Evolutionary conservation across 2,113 vertebrate genomes (phyloP).

Genomic region (Aix galericulata): DNA sequence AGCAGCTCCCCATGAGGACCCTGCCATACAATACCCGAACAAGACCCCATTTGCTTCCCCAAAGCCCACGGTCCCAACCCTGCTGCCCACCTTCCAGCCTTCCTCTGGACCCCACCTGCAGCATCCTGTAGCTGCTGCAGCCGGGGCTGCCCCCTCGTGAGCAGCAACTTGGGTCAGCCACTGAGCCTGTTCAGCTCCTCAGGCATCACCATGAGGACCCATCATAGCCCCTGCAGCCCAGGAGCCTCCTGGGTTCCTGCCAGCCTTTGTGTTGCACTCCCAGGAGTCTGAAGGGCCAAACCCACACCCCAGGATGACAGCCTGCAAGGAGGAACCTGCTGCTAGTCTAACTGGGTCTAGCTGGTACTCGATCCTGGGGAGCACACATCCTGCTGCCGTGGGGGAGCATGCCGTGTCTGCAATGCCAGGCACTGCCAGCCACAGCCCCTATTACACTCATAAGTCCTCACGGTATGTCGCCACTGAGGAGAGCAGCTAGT

Average conservation of each 20-base stretch:
- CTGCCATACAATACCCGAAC: background rate
- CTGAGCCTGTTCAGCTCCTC: background rate
- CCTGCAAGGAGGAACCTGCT: background rate
- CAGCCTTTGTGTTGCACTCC: background rate
- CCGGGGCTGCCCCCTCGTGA: background rate
- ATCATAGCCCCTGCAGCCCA: background rate
- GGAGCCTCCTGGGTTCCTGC: background rate
- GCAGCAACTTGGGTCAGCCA: background rate
- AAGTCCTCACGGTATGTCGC: background rate
- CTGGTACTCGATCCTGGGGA: background rate
- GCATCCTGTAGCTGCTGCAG: background rate
- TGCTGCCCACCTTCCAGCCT: background rate
- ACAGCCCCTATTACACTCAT: background rate
- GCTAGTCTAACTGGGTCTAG: background rate
- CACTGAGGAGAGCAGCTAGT: background rate
- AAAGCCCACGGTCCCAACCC: background rate
- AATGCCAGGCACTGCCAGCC: background rate
- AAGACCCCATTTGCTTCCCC: background rate
- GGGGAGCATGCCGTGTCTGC: background rate
- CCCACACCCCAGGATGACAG: background rate
- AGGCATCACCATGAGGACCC: background rate
- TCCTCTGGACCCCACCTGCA: background rate
- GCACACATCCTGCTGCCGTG: fast-evolving
- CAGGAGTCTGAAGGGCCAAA: background rate
- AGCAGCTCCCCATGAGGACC: background rate